Evolutionary conservation across 2,797 vertebrate species (phyloP), one percentile per base, ranked within the genome.

Genomic region (Antrozous pallidus): DNA sequence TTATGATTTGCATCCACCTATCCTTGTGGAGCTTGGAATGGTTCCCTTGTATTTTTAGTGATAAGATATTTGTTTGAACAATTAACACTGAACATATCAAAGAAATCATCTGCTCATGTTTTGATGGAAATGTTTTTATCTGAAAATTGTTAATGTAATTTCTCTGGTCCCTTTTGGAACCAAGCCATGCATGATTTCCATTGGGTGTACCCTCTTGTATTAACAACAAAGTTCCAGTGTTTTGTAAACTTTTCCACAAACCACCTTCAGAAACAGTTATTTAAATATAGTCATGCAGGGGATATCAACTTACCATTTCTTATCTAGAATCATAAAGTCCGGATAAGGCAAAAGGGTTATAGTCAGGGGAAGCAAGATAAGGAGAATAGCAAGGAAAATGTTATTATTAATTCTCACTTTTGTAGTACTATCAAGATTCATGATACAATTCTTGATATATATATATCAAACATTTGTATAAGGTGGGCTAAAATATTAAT

Each of bases 191-290:
- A 51, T 79, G 45, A 81, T 90, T 95, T 94, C 71, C 85, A 93
- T 5, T 84, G 77, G 58, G 47, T 74, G 26, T 6, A 84, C 51
- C 47, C 10, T 71, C 71, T 28, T 42, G 6, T 92, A 47, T 38
- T 91, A 24, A 94, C 20, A 91, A 42, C 22, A 94, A 78, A 94
- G 26, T 71, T 95, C 67, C 28, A 91, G 16, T 5, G 14, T 49
- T 92, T 70, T 96, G 33, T 58, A 89, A 93, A 78, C 24, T 69
- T 93, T 95, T 92, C 80, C 87, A 94, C 92, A 93, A 94, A 65
- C 31, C 24, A 93, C 69, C 54, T 70, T 91, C 38, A 58, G 38
- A 77, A 78, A 86, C 33, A 70, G n/a, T 85, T 81, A 61, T 51
- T 91, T 84, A 89, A 75, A 80, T 84, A 10, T 3, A 82, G 61